Conservation (phyloP, 2,888 invertebrate species). For the Disparrhopalites patrizii region DNA sequence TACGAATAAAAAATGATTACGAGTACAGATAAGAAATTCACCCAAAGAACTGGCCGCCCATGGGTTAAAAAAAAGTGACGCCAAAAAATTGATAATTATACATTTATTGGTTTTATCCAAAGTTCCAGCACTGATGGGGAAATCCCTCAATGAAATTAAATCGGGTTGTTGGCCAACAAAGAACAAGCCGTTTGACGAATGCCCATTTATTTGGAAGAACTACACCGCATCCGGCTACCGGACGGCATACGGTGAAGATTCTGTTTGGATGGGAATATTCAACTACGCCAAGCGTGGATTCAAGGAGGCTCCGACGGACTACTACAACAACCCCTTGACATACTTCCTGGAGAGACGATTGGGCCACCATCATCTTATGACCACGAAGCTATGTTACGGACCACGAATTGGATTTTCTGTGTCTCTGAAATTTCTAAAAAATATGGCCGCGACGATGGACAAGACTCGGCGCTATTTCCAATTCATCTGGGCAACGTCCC, state of each 20-base stretch:
- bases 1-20: too few relatives aligned
- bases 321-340: conserved; percentile 72
- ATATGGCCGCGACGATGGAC: conserved; percentile 60
- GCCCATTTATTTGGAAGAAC: conserved; percentile 20
- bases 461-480: conserved; percentile 63
- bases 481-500: conserved; percentile 76
- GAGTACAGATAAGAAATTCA: too few relatives aligned
- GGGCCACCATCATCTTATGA: conserved; percentile 62
- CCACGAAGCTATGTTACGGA: conserved; percentile 61
- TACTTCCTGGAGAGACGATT: conserved; percentile 61
- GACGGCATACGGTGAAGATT: conserved; percentile 72
- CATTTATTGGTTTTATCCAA: too few relatives aligned
- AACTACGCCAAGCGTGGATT: conserved; percentile 72
- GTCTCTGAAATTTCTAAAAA: conserved; percentile 67
- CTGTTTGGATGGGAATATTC: conserved; percentile 71
- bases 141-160: conserved; percentile 63
- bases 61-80: too few relatives aligned
- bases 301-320: conserved; percentile 71
- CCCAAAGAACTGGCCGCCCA: too few relatives aligned
- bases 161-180: neutral
- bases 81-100: too few relatives aligned
- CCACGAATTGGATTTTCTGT: conserved; percentile 65
- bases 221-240: conserved; percentile 9
- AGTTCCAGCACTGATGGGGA: conserved; percentile 72
- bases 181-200: conserved; percentile 8